Evolutionary conservation across 2,888 invertebrate genomes (phyloP).

Genomic region (Diaphora mendica): DNA sequence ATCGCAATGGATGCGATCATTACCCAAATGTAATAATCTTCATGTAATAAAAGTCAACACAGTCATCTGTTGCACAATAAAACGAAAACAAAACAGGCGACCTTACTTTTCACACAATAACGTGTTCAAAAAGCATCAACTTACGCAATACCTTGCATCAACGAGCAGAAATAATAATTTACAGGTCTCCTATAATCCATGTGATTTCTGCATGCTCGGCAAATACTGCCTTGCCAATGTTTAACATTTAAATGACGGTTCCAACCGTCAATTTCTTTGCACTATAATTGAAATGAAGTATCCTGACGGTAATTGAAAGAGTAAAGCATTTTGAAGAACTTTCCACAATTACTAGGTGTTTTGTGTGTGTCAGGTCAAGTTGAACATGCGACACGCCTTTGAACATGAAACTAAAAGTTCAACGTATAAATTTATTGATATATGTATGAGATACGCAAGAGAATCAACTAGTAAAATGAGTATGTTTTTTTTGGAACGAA

Average conservation of each 20-base stretch:
- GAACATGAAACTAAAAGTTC: constrained; percentile 45
- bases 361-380: constrained; percentile 47
- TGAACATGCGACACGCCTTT: constrained; percentile 48
- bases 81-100: constrained; percentile 40
- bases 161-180: constrained; percentile 56
- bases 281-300: constrained; percentile 68
- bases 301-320: constrained; percentile 65
- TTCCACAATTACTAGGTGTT: constrained; percentile 65
- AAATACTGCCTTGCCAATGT: constrained; percentile 52
- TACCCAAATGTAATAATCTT: constrained; percentile 10
- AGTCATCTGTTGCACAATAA: constrained; percentile 36
- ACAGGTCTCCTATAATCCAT: constrained; percentile 52
- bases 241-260: constrained; percentile 60
- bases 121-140: constrained; percentile 36
- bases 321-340: constrained; percentile 55
- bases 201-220: constrained; percentile 56
- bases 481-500: background rate
- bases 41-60: constrained; percentile 19
- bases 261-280: constrained; percentile 63
- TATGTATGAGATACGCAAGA: constrained; percentile 37
- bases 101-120: constrained; percentile 51
- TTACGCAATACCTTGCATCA: constrained; percentile 51
- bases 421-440: constrained; percentile 24
- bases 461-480: constrained; percentile 21
- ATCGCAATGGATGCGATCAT: constrained; percentile 3